Evolutionary conservation across 2,888 invertebrate genomes (phyloP).

Genomic region (Masnerella sp.): DNA sequence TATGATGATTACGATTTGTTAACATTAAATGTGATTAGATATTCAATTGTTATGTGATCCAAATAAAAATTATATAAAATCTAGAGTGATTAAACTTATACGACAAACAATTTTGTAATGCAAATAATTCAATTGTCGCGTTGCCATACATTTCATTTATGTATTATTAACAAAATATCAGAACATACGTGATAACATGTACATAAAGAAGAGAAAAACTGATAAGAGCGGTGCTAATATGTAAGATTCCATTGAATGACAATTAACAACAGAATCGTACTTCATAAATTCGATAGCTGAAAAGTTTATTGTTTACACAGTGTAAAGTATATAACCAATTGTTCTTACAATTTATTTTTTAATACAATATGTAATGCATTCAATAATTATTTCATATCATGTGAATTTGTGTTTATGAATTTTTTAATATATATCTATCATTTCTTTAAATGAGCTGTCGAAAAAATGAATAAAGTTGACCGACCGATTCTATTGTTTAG

Average conservation of each 20-base stretch:
- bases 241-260: conserved; percentile 8
- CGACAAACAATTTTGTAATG: not conserved
- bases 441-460: conserved; percentile 9
- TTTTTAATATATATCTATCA: too few species aligned
- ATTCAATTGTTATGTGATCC: too few species aligned
- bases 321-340: too few species aligned
- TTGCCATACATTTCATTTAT: conserved; percentile 39
- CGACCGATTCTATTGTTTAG: conserved; percentile 63
- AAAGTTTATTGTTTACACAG: too few species aligned
- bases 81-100: not conserved
- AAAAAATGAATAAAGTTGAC: conserved; percentile 2
- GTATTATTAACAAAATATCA: conserved; percentile 29
- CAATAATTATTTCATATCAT: too few species aligned
- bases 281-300: not conserved
- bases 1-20: too few species aligned
- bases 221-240: conserved; percentile 44
- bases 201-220: conserved; percentile 29
- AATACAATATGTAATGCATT: too few species aligned
- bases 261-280: conserved; percentile 10
- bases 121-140: conserved; percentile 5
- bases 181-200: conserved; percentile 35
- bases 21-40: too few species aligned
- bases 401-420: too few species aligned
- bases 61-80: not conserved
- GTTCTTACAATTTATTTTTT: too few species aligned